These are phyloP conservation scores for Typhlichthys subterraneus DNA, from an alignment of 2,797 vertebrate species.

Conservation along the genomic window DNA sequence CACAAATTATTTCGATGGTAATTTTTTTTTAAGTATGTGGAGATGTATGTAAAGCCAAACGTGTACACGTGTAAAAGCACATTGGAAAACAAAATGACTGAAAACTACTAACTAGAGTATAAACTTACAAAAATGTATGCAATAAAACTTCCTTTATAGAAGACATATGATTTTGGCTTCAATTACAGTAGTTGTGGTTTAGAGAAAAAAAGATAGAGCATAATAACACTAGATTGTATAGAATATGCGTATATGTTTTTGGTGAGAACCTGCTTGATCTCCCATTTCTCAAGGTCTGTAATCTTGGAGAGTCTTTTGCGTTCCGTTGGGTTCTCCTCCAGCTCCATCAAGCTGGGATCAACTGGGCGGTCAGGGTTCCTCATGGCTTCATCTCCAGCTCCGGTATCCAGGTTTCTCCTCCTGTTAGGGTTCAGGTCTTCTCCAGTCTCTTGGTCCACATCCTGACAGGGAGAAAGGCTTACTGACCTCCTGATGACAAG, in stretches of 20 bases:
- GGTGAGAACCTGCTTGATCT: constrained; percentile 88
- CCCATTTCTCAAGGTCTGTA: constrained; percentile 93
- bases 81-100: too few species aligned
- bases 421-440: constrained; percentile 92
- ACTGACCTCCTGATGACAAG: neutral
- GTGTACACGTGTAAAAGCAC: too few species aligned
- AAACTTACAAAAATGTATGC: too few species aligned
- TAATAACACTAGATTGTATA: too few species aligned
- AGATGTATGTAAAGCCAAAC: too few species aligned
- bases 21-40: too few species aligned
- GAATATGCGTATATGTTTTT: neutral
- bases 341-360: constrained; percentile 82
- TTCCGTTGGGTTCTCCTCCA: constrained; percentile 85
- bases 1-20: too few species aligned
- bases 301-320: constrained; percentile 90
- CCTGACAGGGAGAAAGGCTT: constrained; percentile 63
- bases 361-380: constrained; percentile 90
- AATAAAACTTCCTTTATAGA: too few species aligned
- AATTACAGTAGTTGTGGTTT: too few species aligned
- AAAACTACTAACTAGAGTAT: too few species aligned
- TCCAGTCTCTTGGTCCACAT: constrained; percentile 91
- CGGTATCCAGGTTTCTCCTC: constrained; percentile 81
- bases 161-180: too few species aligned
- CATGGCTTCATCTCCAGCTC: constrained; percentile 81
- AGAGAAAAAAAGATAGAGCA: neutral